Evolutionary conservation across 2,888 invertebrate species (phyloP).

Genomic region (Dicyrtoma fusca): DNA sequence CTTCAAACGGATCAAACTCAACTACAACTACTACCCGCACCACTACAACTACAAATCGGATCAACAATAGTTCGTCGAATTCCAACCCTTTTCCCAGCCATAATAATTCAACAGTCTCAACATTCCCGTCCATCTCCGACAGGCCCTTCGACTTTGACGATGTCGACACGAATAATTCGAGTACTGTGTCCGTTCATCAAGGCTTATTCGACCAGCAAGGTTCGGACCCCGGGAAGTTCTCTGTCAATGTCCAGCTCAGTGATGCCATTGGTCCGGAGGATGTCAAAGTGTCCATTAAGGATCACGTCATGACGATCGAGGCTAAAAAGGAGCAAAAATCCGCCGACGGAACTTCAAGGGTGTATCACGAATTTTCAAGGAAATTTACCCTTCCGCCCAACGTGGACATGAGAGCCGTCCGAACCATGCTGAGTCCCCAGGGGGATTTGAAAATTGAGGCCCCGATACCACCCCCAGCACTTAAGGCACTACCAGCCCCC

Average conservation of each 20-base stretch:
- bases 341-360: conserved; percentile 25
- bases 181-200: not conserved
- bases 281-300: conserved; percentile 28
- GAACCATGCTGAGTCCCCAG: conserved; percentile 52
- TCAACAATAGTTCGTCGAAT: too few species aligned
- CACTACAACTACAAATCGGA: too few species aligned
- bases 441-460: conserved; percentile 57
- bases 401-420: conserved; percentile 53
- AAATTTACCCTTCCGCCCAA: conserved; percentile 56
- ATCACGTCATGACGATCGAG: conserved; percentile 33
- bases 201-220: not conserved
- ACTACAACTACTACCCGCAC: too few species aligned
- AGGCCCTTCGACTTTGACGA: too few species aligned
- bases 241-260: conserved; percentile 8
- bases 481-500: too few species aligned
- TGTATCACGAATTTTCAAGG: conserved; percentile 55
- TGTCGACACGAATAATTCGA: not conserved
- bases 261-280: conserved; percentile 18
- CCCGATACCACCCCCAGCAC: conserved; percentile 41
- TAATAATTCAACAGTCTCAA: too few species aligned
- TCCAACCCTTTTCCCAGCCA: too few species aligned
- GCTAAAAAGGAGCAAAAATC: conserved; percentile 35
- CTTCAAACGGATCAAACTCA: too few species aligned
- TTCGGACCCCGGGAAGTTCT: conserved; percentile 20
- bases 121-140: too few species aligned